Conservation (phyloP, 2,888 invertebrate species). For the Acanthosepion esculentum region DNA sequence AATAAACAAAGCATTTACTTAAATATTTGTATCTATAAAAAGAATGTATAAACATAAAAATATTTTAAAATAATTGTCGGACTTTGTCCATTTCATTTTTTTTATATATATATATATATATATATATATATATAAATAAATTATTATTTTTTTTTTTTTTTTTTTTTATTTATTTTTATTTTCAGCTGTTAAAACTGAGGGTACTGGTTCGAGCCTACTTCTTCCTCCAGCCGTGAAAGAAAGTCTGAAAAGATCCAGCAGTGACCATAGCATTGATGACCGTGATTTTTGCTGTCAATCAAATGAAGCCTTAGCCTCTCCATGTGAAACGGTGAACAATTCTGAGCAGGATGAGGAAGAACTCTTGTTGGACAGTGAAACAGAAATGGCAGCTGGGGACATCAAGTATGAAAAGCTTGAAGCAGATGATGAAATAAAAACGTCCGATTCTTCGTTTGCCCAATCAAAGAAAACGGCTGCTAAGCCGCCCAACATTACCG, state of each 20-base stretch:
- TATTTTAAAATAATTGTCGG: no score
- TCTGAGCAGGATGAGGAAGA: conserved; percentile 14
- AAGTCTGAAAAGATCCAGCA: background rate
- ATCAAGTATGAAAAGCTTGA: background rate
- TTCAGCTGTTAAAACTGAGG: conserved; percentile 38
- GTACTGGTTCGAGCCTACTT: conserved; percentile 13
- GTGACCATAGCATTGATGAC: conserved; percentile 43
- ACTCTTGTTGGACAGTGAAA: background rate
- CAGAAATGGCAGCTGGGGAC: conserved; percentile 34
- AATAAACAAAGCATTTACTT: no score
- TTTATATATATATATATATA: no score
- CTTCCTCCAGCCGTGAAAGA: background rate
- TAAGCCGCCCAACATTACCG: conserved; percentile 74
- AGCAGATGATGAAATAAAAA: conserved; percentile 48
- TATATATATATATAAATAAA: background rate
- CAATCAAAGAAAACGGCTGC: conserved; percentile 60
- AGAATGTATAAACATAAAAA: no score
- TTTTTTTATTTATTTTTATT: no score
- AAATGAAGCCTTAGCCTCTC: conserved; percentile 36
- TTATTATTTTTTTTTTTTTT: background rate
- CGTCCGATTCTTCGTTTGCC: conserved; percentile 63
- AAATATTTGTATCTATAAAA: no score
- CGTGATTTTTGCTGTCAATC: conserved; percentile 39
- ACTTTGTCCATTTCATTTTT: no score
- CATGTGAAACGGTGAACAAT: background rate